Evolutionary conservation across 2,797 vertebrate species (phyloP).

Genomic region (Myotis vivesi): DNA sequence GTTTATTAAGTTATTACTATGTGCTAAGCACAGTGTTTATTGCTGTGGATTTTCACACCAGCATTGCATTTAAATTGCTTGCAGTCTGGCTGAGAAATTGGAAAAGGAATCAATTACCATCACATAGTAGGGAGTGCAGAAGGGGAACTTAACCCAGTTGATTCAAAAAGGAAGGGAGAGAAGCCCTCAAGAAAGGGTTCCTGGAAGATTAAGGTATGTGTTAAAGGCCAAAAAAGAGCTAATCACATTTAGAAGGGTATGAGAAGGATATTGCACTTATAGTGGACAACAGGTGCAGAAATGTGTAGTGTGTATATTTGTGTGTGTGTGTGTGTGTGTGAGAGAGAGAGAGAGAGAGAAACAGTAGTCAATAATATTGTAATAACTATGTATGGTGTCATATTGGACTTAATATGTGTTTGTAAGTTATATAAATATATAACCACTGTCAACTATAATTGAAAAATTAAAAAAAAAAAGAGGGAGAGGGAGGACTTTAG

Average conservation of each 20-base stretch:
- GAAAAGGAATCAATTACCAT: conserved; percentile 30
- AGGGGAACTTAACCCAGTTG: not conserved
- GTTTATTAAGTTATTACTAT: not conserved
- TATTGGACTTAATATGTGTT: not conserved
- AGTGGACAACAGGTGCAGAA: not conserved
- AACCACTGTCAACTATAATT: not conserved
- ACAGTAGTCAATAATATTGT: not conserved
- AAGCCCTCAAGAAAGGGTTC: not conserved
- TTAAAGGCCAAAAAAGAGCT: not conserved
- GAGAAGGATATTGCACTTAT: not conserved
- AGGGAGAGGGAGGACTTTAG: not conserved
- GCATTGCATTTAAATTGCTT: not conserved
- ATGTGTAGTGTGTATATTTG: not conserved
- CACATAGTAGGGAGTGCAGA: not conserved
- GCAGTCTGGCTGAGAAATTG: not conserved
- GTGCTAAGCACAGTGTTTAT: conserved; percentile 15
- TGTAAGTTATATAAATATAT: not conserved
- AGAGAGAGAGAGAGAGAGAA: not conserved
- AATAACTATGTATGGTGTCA: not conserved
- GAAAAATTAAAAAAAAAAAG: not conserved
- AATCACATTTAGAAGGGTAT: not conserved
- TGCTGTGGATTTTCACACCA: conserved; percentile 29
- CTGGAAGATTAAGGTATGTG: not conserved
- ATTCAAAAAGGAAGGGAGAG: not conserved
- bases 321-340: not conserved